Conservation (phyloP, 2,113 vertebrate genomes). For the Eira barbara region DNA sequence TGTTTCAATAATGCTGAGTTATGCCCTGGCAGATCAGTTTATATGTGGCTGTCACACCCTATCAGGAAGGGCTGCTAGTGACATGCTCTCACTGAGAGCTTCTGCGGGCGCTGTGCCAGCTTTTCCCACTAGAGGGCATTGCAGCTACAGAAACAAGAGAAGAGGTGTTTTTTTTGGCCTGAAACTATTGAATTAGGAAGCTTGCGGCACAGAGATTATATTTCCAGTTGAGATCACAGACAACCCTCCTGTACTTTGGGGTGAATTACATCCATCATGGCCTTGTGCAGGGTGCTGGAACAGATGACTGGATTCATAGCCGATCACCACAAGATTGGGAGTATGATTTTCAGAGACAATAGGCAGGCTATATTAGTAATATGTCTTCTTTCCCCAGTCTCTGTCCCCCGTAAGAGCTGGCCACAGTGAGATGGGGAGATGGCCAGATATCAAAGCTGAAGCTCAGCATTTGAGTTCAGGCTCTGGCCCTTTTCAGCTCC, state of each 20-base stretch:
- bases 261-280: neutral
- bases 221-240: neutral
- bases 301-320: neutral
- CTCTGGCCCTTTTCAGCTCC: neutral
- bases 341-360: neutral
- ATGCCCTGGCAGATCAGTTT: neutral
- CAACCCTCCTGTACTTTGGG: neutral
- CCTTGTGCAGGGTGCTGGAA: neutral
- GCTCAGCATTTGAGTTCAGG: neutral
- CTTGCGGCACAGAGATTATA: neutral
- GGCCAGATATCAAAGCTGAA: neutral
- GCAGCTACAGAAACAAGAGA: constrained; percentile 43
- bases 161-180: neutral
- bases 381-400: neutral
- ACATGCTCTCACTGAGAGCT: too few relatives aligned
- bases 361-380: neutral
- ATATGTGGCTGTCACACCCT: neutral
- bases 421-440: accelerated
- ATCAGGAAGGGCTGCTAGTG: neutral
- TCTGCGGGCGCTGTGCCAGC: neutral
- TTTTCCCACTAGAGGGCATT: constrained; percentile 67
- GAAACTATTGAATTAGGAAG: neutral
- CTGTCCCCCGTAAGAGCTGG: neutral
- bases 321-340: neutral
- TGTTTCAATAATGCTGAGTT: neutral